These are phyloP conservation scores for Uromys caudimaculatus DNA, from an alignment of 2,797 vertebrate species.

Conservation along the genomic window DNA sequence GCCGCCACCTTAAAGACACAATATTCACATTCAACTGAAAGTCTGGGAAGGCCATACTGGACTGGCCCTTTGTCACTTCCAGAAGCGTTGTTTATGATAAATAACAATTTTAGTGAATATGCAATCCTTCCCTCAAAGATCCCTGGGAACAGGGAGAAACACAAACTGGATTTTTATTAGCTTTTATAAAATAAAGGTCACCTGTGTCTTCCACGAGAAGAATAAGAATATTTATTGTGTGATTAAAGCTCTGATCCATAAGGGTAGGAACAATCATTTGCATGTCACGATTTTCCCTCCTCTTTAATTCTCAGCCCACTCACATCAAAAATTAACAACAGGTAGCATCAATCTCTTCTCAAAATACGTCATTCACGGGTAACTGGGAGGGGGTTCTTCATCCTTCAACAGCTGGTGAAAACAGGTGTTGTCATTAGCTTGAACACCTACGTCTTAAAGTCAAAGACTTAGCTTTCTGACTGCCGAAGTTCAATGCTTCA, in stretches of 20 bases:
- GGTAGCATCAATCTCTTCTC: slow-evolving; percentile 71
- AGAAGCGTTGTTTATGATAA: not conserved
- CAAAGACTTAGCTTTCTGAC: not conserved
- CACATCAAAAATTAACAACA: slow-evolving; percentile 78
- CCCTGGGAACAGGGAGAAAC: slow-evolving; percentile 15
- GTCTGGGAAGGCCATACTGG: not conserved
- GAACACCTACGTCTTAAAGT: slow-evolving; percentile 43
- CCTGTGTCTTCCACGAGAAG: slow-evolving; percentile 35
- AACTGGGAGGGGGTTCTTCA: not conserved
- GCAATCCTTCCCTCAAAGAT: slow-evolving; percentile 6
- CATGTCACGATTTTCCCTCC: slow-evolving; percentile 69
- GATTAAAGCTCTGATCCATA: slow-evolving; percentile 71
- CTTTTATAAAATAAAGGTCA: slow-evolving; percentile 61
- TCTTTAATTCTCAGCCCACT: slow-evolving; percentile 75
- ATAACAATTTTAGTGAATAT: not conserved
- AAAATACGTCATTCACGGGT: slow-evolving; percentile 22
- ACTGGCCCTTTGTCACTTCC: not conserved
- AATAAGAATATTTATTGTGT: slow-evolving; percentile 68
- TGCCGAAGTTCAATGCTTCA: not conserved
- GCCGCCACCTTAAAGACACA: slow-evolving; percentile 73
- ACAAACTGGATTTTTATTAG: slow-evolving; percentile 46
- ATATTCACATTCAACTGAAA: not conserved
- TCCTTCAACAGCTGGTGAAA: slow-evolving; percentile 44
- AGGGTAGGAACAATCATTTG: slow-evolving; percentile 68
- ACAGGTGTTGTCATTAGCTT: slow-evolving; percentile 20